A percentile compares a stretch with the other conserved stretches of the same genome.
Evolutionary conservation across 2,888 invertebrate species (phyloP).

Genomic region (Drosophila anceps): DNA sequence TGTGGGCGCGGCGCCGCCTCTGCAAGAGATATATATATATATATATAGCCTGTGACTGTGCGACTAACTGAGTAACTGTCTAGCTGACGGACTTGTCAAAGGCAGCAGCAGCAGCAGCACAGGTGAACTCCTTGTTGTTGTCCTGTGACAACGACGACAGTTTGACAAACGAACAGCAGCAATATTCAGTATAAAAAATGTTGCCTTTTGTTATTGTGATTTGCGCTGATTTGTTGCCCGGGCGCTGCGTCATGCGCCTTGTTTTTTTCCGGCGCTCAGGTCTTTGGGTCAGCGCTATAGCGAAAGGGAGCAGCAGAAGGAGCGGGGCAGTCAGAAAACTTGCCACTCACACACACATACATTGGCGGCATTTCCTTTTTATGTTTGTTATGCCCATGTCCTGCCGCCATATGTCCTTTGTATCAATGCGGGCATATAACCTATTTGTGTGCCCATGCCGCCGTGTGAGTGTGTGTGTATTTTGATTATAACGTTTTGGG

Average conservation of each 20-base stretch:
- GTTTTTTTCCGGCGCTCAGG: slow-evolving; percentile 61
- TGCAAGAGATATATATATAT: background rate
- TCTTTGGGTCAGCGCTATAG: slow-evolving; percentile 63
- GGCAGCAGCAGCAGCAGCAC: slow-evolving; percentile 17
- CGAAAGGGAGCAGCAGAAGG: background rate
- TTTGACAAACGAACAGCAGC: slow-evolving; percentile 55
- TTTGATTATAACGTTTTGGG: slow-evolving; percentile 61
- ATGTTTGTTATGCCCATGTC: slow-evolving; percentile 49
- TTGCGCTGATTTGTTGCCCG: slow-evolving; percentile 77
- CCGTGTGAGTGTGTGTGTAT: slow-evolving; percentile 31
- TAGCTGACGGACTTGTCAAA: slow-evolving; percentile 45
- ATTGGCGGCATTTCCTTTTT: slow-evolving; percentile 42
- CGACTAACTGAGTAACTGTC: slow-evolving; percentile 42
- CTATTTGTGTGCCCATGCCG: slow-evolving; percentile 19
- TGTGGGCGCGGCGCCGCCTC: slow-evolving; percentile 4
- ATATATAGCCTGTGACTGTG: slow-evolving; percentile 2
- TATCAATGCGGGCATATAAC: slow-evolving; percentile 52
- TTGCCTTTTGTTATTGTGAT: slow-evolving; percentile 67
- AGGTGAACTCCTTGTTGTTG: slow-evolving; percentile 38
- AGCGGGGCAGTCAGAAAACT: slow-evolving; percentile 23
- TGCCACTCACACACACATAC: slow-evolving; percentile 29
- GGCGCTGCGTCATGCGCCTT: slow-evolving; percentile 65
- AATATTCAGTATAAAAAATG: slow-evolving; percentile 7
- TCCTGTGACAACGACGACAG: slow-evolving; percentile 21
- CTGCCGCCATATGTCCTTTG: slow-evolving; percentile 76